Percentiles rank a stretch among this genome's conserved stretches.
phyloP scores from a whole-genome alignment of 2,888 invertebrate species.

The Tetheella fluctuosa region DNA sequence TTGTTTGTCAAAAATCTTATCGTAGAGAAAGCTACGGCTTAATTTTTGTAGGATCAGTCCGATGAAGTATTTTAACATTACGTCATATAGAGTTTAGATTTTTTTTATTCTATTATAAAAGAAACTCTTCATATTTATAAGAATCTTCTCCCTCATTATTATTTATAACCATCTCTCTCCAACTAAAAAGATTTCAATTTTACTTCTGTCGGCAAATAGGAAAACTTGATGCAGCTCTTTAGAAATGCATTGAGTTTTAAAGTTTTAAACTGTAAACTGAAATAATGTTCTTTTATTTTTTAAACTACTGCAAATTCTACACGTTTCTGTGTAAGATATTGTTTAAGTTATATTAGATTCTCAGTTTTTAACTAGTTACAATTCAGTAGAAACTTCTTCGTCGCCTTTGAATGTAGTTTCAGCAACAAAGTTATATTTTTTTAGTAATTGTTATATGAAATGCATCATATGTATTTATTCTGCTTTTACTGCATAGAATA shows the following conservation, averaged over 20 bases:
- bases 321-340: background rate
- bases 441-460: background rate
- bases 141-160: background rate
- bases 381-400: background rate
- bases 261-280: background rate
- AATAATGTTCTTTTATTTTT: background rate
- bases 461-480: too few relatives aligned
- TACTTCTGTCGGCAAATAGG: background rate
- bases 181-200: background rate
- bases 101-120: background rate
- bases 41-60: too few relatives aligned
- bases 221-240: constrained; percentile 4
- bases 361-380: background rate
- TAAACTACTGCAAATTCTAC: background rate
- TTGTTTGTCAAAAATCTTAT: too few relatives aligned
- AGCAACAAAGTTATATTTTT: background rate
- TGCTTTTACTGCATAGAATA: too few relatives aligned
- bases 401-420: background rate
- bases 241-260: constrained; percentile 3
- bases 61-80: too few relatives aligned
- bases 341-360: constrained; percentile 3
- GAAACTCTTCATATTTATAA: background rate
- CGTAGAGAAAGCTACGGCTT: too few relatives aligned
- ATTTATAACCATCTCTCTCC: background rate
- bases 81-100: too few relatives aligned